Conservation (phyloP, 2,797 vertebrate genomes). For the Thalassophryne amazonica region DNA sequence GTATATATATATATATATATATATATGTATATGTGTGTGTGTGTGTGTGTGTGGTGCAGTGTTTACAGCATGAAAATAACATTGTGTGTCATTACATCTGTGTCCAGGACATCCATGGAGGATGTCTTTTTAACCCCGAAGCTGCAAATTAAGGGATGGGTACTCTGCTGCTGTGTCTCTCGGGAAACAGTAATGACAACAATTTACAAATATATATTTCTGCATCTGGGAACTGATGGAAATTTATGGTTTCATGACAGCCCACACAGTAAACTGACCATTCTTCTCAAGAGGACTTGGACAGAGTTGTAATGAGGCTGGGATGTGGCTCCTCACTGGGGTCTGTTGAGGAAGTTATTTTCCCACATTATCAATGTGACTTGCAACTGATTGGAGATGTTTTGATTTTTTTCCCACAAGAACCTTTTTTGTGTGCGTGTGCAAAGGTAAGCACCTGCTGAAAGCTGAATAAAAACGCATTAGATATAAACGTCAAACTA, state of each 20-base stretch:
- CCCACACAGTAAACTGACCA: constrained; percentile 20
- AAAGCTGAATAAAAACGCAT: not conserved
- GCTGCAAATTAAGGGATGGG: constrained; percentile 1
- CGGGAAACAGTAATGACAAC: constrained; percentile 23
- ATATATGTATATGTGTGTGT: no score
- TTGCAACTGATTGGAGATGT: not conserved
- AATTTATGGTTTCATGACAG: constrained; percentile 25
- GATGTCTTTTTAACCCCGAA: not conserved
- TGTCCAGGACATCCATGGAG: no score
- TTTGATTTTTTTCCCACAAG: not conserved
- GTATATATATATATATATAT: no score
- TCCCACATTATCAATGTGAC: constrained; percentile 27
- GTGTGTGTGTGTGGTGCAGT: no score
- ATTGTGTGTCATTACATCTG: no score
- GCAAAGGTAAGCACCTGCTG: not conserved
- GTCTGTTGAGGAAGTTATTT: constrained; percentile 4
- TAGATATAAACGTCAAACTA: not conserved
- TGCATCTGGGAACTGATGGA: constrained; percentile 51
- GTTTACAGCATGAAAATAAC: no score
- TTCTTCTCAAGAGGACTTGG: constrained; percentile 9
- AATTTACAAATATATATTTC: constrained; percentile 31
- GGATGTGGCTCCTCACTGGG: constrained; percentile 17
- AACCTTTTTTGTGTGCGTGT: no score
- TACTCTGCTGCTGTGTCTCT: constrained; percentile 10
- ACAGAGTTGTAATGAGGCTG: constrained; percentile 1